Evolutionary conservation across 2,113 vertebrate genomes (phyloP), one percentile per base, ranked within the genome.

Genomic region (Girardinichthys multiradiatus): DNA sequence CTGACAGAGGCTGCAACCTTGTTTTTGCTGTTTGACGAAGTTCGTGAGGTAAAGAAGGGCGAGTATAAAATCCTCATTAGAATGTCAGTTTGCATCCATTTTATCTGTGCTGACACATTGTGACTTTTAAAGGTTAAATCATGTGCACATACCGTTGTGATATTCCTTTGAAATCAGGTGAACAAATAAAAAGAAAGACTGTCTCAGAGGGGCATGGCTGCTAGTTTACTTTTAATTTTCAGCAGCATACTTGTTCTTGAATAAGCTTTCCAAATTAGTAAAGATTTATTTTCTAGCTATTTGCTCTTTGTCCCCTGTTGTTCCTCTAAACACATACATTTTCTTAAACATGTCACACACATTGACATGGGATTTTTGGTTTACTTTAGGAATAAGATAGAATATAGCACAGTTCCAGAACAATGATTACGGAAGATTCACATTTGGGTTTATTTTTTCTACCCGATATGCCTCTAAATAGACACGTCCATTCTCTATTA

Each of bases 381-480:
- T 82, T 62, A 58, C 60, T 69, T 59, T 26, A 71, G 69, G 57
- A 77, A 30, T 35, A 58, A 77, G 77, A 89, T 74, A 57, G 64
- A 87, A 87, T 70, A 70, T 14, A 29, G 24, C 65, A 57, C 51
- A 68, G 61, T 57, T 48, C 5, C 63, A 65, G 57, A 85, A 61
- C 28, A 51, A 79, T 72, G 70, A 85, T 87, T 68, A 75, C 42
- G 57, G 48, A 71, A 72, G 66, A 79, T 72, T 70, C 1, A 4
- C 51, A 42, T 57, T 69, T 80, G 61, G 76, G 71, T 79, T 45
- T 66, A 24, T n/a, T 75, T 51, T 72, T 19, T 29, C 61, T 69
- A 37, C 42, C 26, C 58, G 68, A 74, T 26, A 75, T 63, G 67
- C 64, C 28, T 64, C 27, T 29, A 28, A 29, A 33, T 24, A 39